Percentiles rank a stretch among this genome's conserved stretches.
Conservation (phyloP, 2,888 invertebrate genomes). For the Heliconius aoede region DNA sequence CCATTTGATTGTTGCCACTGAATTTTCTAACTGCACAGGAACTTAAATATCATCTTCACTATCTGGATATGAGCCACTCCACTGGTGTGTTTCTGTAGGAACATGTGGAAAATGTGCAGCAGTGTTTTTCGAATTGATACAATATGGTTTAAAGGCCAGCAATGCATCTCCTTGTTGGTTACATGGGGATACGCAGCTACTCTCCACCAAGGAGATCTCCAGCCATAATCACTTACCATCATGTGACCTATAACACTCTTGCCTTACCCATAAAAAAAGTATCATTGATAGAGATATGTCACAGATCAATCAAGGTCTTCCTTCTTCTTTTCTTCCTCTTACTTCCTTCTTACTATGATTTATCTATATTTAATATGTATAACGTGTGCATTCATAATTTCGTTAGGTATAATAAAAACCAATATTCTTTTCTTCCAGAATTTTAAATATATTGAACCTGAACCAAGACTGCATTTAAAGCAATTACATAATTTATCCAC, state of each 20-base stretch:
- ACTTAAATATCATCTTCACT: neutral
- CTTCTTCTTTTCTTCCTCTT: too few species aligned
- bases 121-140: too few species aligned
- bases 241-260: neutral
- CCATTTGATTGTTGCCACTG: neutral
- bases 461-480: conserved; percentile 1
- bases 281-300: neutral
- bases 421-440: conserved; percentile 12
- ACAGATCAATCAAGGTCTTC: neutral
- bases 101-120: too few species aligned
- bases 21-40: neutral
- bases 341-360: neutral
- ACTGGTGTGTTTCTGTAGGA: neutral
- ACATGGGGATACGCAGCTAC: too few species aligned
- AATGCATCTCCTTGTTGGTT: too few species aligned
- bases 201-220: too few species aligned
- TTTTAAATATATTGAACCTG: conserved; percentile 10
- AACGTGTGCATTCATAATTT: too few species aligned
- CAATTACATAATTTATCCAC: neutral
- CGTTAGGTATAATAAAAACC: neutral
- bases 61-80: neutral
- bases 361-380: too few species aligned
- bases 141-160: too few species aligned
- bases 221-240: too few species aligned
- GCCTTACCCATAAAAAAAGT: neutral